phyloP scores from a whole-genome alignment of 2,888 invertebrate genomes.

The Cryptophagus acutangulus region DNA sequence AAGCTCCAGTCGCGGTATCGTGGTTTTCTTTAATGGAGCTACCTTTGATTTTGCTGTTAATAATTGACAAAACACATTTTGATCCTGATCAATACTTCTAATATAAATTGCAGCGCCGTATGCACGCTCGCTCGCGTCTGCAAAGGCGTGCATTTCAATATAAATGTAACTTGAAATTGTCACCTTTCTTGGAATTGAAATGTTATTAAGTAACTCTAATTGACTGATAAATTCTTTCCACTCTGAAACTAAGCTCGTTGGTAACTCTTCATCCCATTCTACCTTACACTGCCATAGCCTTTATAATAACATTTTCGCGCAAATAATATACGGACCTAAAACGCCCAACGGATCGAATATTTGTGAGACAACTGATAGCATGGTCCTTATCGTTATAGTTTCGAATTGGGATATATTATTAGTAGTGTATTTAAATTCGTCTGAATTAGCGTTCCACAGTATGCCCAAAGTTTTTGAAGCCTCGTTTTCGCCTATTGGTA shows the following conservation, averaged over 20 bases:
- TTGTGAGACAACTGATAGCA: constrained; percentile 16
- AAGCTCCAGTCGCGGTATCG: too few relatives aligned
- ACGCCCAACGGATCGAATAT: constrained; percentile 19
- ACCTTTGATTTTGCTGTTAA: too few relatives aligned
- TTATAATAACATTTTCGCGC: constrained; percentile 17
- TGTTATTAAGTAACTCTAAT: constrained; percentile 10
- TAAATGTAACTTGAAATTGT: constrained; percentile 1
- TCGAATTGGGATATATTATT: too few relatives aligned
- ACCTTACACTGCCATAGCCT: constrained; percentile 13
- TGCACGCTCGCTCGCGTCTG: too few relatives aligned
- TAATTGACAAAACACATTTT: too few relatives aligned
- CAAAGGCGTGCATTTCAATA: too few relatives aligned
- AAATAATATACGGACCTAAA: constrained; percentile 14
- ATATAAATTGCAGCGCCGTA: too few relatives aligned
- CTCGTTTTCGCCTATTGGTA: constrained; percentile 11
- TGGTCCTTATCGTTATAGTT: constrained; percentile 11
- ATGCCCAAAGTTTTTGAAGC: constrained; percentile 11
- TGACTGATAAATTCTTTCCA: constrained; percentile 10
- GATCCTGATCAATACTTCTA: too few relatives aligned
- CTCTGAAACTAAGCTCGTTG: constrained; percentile 1
- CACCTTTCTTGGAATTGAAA: constrained; percentile 13
- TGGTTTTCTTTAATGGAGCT: too few relatives aligned
- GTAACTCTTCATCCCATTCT: constrained; percentile 14
- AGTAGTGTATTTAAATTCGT: constrained; percentile 14
- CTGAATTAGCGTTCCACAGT: constrained; percentile 6